phyloP scores from a whole-genome alignment of 1,140 invertebrate species.

The Spodoptera litura region DNA sequence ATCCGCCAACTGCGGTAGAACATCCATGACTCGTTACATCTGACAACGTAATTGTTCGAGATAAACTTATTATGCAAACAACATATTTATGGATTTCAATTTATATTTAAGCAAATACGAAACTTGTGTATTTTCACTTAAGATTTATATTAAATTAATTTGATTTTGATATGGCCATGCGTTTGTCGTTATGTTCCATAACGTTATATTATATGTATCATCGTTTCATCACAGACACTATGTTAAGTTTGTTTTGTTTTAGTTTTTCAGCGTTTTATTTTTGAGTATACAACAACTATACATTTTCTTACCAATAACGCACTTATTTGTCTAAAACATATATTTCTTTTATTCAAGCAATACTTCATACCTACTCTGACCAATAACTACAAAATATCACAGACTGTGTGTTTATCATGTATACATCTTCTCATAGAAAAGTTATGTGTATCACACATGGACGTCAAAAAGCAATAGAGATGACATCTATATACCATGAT shows the following conservation, averaged over 20 bases:
- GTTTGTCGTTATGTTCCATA: slow-evolving; percentile 73
- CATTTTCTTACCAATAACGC: slow-evolving; percentile 81
- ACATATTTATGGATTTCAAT: slow-evolving; percentile 59
- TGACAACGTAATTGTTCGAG: slow-evolving; percentile 50
- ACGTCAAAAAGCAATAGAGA: slow-evolving; percentile 82
- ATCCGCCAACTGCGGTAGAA: slow-evolving; percentile 13
- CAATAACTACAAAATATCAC: slow-evolving; percentile 86
- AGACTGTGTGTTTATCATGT: slow-evolving; percentile 86
- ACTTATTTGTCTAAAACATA: slow-evolving; percentile 83
- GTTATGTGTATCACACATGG: slow-evolving; percentile 85
- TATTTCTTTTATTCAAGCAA: slow-evolving; percentile 83
- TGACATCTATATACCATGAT: slow-evolving; percentile 79
- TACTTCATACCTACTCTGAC: slow-evolving; percentile 83
- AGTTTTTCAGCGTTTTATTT: slow-evolving; percentile 70
- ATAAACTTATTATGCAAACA: slow-evolving; percentile 60
- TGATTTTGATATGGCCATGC: slow-evolving; percentile 83
- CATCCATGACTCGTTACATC: slow-evolving; percentile 46
- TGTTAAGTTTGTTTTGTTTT: slow-evolving; percentile 72
- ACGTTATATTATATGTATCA: slow-evolving; percentile 80
- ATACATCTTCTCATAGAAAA: slow-evolving; percentile 85
- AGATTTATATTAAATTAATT: slow-evolving; percentile 77
- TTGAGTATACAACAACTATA: slow-evolving; percentile 81
- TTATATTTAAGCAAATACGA: slow-evolving; percentile 18
- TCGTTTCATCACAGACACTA: slow-evolving; percentile 82
- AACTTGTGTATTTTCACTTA: slow-evolving; percentile 62